A percentile compares a stretch with the other conserved stretches of the same genome.
Conservation (phyloP, 1,140 invertebrate species). For the Tribolium madens region DNA sequence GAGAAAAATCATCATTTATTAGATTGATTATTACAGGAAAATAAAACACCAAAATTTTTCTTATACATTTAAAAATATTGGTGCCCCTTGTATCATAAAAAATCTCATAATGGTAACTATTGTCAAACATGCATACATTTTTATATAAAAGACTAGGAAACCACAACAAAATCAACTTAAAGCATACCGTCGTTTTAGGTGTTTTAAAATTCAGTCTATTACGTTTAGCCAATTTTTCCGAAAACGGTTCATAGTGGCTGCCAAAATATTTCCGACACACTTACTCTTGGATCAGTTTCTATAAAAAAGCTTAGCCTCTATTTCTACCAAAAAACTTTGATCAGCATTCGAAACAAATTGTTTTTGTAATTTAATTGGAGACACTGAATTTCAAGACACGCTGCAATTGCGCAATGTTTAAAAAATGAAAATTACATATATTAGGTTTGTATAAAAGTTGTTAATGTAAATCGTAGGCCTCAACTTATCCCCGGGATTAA, state of each 20-base stretch:
- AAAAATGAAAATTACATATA: too few species aligned
- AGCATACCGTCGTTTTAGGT: background rate
- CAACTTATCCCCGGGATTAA: background rate
- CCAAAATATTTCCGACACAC: too few species aligned
- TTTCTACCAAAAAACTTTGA: too few species aligned
- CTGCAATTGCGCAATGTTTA: too few species aligned
- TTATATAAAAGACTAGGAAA: constrained; percentile 47
- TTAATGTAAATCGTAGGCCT: constrained; percentile 20
- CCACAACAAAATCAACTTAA: constrained; percentile 39
- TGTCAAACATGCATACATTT: constrained; percentile 51
- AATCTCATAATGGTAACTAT: constrained; percentile 53
- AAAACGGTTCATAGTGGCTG: too few species aligned
- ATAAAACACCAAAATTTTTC: constrained; percentile 48
- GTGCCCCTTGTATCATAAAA: constrained; percentile 24
- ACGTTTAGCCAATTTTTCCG: too few species aligned
- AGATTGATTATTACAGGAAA: constrained; percentile 45
- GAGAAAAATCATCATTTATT: constrained; percentile 53
- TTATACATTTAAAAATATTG: constrained; percentile 31
- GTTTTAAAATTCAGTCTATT: constrained; percentile 16
- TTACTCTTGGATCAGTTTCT: too few species aligned
- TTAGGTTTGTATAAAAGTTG: constrained; percentile 36
- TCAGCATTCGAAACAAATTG: too few species aligned
- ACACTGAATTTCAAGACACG: too few species aligned
- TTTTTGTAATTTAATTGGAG: too few species aligned
- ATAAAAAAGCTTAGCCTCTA: too few species aligned